Evolutionary conservation across 2,797 vertebrate species (phyloP).

Genomic region (Gouania willdenowi): DNA sequence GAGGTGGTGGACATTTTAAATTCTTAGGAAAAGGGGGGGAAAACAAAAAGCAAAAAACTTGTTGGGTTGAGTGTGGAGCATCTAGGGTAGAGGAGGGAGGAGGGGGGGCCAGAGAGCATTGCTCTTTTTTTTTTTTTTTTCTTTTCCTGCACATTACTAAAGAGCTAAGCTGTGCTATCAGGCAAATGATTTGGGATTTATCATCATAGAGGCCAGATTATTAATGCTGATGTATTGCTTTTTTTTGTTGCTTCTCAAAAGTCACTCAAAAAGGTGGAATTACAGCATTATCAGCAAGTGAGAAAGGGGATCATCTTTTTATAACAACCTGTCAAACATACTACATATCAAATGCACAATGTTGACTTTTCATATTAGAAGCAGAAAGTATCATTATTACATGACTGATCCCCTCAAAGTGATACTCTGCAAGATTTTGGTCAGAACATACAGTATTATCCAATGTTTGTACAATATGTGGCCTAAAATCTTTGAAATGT

Average conservation of each 20-base stretch:
- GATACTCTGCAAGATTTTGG: constrained; percentile 63
- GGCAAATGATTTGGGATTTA: constrained; percentile 56
- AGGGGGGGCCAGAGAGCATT: constrained; percentile 64
- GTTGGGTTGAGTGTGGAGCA: constrained; percentile 64
- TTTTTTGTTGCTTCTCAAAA: constrained; percentile 26
- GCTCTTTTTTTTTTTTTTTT: constrained; percentile 73
- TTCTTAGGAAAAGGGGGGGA: constrained; percentile 28
- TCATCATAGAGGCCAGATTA: constrained; percentile 57
- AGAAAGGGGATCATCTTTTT: constrained; percentile 54
- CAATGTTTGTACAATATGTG: too few species aligned
- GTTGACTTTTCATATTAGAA: constrained; percentile 32
- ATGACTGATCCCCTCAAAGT: constrained; percentile 63
- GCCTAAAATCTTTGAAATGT: too few species aligned
- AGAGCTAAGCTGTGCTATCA: constrained; percentile 68
- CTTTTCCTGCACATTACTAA: constrained; percentile 65
- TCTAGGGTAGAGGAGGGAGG: constrained; percentile 58
- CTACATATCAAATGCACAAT: constrained; percentile 23
- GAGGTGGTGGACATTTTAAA: constrained; percentile 62
- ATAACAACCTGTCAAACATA: constrained; percentile 4
- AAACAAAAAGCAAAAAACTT: constrained; percentile 58
- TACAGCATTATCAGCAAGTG: constrained; percentile 48
- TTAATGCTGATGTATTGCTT: constrained; percentile 38
- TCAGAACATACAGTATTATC: too few species aligned
- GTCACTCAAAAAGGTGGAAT: constrained; percentile 50
- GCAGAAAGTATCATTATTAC: constrained; percentile 45